Base-by-base conservation (phyloP, 2,888 invertebrate genomes). In the Malthinus flaveolus region DNA sequence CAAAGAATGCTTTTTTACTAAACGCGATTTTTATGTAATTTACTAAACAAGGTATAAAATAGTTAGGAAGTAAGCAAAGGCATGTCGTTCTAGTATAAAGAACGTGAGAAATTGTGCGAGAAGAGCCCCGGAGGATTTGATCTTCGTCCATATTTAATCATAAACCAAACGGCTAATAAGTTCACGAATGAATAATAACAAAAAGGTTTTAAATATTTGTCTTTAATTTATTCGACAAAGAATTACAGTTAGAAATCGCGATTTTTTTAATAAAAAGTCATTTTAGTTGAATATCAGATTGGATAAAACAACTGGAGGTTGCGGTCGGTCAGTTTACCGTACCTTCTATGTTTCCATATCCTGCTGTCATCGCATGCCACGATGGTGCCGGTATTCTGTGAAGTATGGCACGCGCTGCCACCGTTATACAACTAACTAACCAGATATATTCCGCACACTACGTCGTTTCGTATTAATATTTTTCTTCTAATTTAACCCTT, bases 41-140 rank as follows among this genome's bases (percentile, higher is more conserved):
- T 47, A 54, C 62, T 59, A 56, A 57, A 64, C 54, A 64, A 49
- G 64, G 64, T 57, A 45, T 53, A 53, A 50, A 62, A 59, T 59
- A 59, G 48, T 56, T 62, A 46, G 54, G 58, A 48, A 51, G 56
- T 56, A 51, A 50, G 54, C 49, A 60, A 58, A 56, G 62, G 62
- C 51, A 63, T 60, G 60, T 45, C 46, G 53, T 51, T 54, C 48
- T 55, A 56, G 60, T 54, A 63, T 60, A 50, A 63, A 34, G 63
- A 58, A 63, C 60, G 63, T 60, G 63, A 63, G 63, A 63, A 63
- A 60, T 60, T 36, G 54, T 13, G 35, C 32, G 47, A 36, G 48
- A 54, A 48, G 37, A 36, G 10, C 13, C 33, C 23, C 23, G 23
- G 5, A 23, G 23, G 23, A 23, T 23, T 23, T 23, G 3, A 23